These are phyloP conservation scores for Brotula barbata DNA, from an alignment of 2,797 vertebrate species.

Conservation along the genomic window DNA sequence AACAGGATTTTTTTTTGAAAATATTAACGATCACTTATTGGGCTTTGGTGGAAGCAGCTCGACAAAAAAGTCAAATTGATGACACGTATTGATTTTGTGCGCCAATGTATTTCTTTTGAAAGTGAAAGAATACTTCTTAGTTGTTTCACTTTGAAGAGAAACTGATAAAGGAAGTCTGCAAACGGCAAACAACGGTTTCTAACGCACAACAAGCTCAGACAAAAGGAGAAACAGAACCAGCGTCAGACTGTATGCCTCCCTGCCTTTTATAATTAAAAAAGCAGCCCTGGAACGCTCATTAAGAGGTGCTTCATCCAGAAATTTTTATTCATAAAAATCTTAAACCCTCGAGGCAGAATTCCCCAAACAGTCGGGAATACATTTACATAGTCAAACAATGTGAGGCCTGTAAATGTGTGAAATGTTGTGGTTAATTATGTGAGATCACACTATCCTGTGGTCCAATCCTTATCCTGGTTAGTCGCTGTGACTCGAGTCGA, in stretches of 20 bases:
- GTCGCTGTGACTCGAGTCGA: too few relatives aligned
- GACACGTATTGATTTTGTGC: slow-evolving; percentile 53
- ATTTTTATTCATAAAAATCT: slow-evolving; percentile 29
- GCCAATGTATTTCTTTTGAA: slow-evolving; percentile 38
- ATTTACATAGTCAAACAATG: slow-evolving; percentile 1
- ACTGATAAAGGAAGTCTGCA: neutral
- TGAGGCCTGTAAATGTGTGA: neutral
- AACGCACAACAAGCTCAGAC: slow-evolving; percentile 34
- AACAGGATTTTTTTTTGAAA: slow-evolving; percentile 41
- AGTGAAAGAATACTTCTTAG: slow-evolving; percentile 37
- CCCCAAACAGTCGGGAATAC: neutral
- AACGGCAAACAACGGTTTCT: slow-evolving; percentile 19
- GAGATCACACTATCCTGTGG: neutral
- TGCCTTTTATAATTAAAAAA: slow-evolving; percentile 49
- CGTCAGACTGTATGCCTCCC: slow-evolving; percentile 42
- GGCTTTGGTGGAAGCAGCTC: slow-evolving; percentile 32
- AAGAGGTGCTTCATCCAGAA: slow-evolving; percentile 30
- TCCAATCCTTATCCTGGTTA: neutral
- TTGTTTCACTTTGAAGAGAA: slow-evolving; percentile 45
- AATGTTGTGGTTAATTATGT: slow-evolving; percentile 3
- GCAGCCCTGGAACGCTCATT: slow-evolving; percentile 50
- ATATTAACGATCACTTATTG: slow-evolving; percentile 48
- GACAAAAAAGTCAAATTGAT: slow-evolving; percentile 42
- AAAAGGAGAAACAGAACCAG: slow-evolving; percentile 41
- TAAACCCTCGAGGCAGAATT: slow-evolving; percentile 15